Evolutionary conservation across 2,113 vertebrate species (phyloP), one percentile per base, ranked within the genome.

Genomic region (Egretta garzetta): DNA sequence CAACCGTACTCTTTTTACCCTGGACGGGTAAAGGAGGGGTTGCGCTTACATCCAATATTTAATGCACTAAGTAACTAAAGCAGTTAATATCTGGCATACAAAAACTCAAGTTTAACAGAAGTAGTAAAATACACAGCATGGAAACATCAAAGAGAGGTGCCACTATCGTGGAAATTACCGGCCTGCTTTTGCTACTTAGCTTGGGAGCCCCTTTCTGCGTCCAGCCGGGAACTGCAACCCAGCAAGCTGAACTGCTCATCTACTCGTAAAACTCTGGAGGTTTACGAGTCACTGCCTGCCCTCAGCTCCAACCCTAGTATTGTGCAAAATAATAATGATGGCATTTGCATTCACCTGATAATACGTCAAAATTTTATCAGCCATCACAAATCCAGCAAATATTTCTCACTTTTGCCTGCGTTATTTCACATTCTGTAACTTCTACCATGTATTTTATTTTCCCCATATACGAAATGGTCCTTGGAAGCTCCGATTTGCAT

Each of bases 21-120:
- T 8, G 8, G 14, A 12, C 1, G 1, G 15, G n/a, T 21, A 8
- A 35, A 39, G 24, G 3, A 14, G 9, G 4, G 9, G 5, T 6
- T 15, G 21, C 59, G 27, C 33, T 70, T 16, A 59, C 28, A 58
- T 4, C 45, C 41, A 14, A 8, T 15, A 33, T 45, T 52, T 62
- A 14, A 41, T 27, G 33, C 35, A 21, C 13, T 20, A 71, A 72
- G 24, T 22, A 67, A 28, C 35, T 8, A 4, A 63, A 37, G 22
- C 20, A 37, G 41, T n/a, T 72, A 16, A 27, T 7, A 49, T 3
- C 32, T 15, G 27, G 60, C 64, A 16, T 3, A 22, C 9, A 17
- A 26, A 76, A 41, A 70, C 47, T 45, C 26, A 10, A 30, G 67
- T 53, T 50, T 37, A 76, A 14, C 45, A 39, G 21, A 10, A 28